These are phyloP conservation scores for Acrobeloides nanus DNA, from an alignment of 2,888 invertebrate genomes.

Conservation along the genomic window DNA sequence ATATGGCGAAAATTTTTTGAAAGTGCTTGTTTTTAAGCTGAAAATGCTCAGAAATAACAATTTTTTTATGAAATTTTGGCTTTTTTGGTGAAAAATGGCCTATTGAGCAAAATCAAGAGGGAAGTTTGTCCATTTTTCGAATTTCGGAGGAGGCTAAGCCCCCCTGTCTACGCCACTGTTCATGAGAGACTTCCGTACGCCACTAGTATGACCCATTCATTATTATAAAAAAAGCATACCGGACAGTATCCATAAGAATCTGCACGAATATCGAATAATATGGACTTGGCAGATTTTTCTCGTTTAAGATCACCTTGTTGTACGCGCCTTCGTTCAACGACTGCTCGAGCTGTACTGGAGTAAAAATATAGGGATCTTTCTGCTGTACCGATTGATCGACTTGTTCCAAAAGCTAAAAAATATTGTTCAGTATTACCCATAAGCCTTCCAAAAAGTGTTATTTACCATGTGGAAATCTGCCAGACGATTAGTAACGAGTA, in stretches of 20 bases:
- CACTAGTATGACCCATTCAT: too few relatives aligned
- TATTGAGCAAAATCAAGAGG: too few relatives aligned
- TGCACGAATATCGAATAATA: conserved; percentile 95
- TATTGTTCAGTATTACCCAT: background rate
- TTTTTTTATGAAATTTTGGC: too few relatives aligned
- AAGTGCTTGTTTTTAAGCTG: too few relatives aligned
- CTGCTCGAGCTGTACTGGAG: conserved; percentile 90
- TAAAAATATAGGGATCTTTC: conserved; percentile 83
- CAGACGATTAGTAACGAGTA: conserved; percentile 87
- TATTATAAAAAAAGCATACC: conserved; percentile 58
- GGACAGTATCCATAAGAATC: conserved; percentile 83
- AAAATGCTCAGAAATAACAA: too few relatives aligned
- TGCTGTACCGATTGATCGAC: conserved; percentile 83
- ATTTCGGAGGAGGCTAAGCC: too few relatives aligned
- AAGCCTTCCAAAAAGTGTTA: conserved; percentile 4
- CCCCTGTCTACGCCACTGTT: too few relatives aligned
- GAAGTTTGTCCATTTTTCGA: too few relatives aligned
- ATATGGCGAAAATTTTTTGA: background rate
- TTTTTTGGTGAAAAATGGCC: too few relatives aligned
- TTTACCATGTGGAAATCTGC: conserved; percentile 87
- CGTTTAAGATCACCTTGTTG: conserved; percentile 86
- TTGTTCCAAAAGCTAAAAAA: conserved; percentile 65
- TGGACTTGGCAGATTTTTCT: conserved; percentile 89
- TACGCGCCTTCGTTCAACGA: conserved; percentile 99
- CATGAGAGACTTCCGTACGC: too few relatives aligned